Percentiles rank a stretch among this genome's conserved stretches.
Evolutionary conservation across 2,888 invertebrate species (phyloP).

Genomic region (Ametastegia equiseti): DNA sequence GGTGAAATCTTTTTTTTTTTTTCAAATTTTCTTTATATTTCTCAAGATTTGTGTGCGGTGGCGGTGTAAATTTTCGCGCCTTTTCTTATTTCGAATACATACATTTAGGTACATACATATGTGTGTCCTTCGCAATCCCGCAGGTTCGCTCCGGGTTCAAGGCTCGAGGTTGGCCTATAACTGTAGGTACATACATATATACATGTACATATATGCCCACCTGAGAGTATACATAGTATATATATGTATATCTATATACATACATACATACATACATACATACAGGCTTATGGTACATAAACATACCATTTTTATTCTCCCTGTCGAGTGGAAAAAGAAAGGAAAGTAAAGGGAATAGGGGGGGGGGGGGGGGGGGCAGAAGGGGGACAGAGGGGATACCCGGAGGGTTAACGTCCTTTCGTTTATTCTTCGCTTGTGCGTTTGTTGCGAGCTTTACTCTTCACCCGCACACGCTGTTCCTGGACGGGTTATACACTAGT

Average conservation of each 20-base stretch:
- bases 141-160: not conserved
- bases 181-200: not conserved
- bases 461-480: not conserved
- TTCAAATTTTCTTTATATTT: too few relatives aligned
- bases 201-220: not conserved
- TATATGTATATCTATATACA: not conserved
- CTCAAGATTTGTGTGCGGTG: too few relatives aligned
- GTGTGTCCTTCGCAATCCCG: not conserved
- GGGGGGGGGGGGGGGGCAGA: not conserved
- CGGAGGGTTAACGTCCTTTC: constrained; percentile 44
- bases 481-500: not conserved
- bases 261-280: not conserved
- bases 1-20: too few relatives aligned
- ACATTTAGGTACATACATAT: too few relatives aligned
- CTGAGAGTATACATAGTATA: not conserved
- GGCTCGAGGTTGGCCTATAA: constrained; percentile 13
- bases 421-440: not conserved
- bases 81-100: too few relatives aligned
- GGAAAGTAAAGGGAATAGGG: too few relatives aligned
- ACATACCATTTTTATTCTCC: constrained; percentile 16
- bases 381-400: not conserved
- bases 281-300: constrained; percentile 1
- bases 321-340: constrained; percentile 6
- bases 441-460: not conserved
- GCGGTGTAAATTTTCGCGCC: too few relatives aligned